Percentiles rank a stretch among this genome's conserved stretches.
Conservation (phyloP, 2,113 vertebrate genomes). For the Okapia johnstoni region DNA sequence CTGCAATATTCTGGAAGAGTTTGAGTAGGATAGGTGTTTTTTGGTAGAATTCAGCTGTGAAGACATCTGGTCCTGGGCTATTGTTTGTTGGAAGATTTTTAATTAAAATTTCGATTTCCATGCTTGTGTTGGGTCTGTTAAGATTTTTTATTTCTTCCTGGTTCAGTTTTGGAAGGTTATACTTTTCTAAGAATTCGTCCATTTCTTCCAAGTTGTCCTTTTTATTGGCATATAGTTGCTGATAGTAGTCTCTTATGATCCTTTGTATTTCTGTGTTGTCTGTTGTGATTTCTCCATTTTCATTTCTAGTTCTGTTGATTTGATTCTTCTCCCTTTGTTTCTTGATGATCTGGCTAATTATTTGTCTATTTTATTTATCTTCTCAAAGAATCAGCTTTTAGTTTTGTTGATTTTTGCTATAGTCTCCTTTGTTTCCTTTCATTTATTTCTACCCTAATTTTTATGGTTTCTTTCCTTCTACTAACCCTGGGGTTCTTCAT, state of each 20-base stretch:
- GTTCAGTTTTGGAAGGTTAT: neutral
- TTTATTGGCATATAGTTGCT: neutral
- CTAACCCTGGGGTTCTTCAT: neutral
- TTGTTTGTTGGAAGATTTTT: neutral
- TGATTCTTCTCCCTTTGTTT: neutral
- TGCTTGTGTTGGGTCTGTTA: neutral
- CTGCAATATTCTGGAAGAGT: neutral
- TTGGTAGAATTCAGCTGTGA: neutral
- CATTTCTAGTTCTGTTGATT: neutral
- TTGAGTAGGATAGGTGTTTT: neutral
- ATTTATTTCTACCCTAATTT: neutral
- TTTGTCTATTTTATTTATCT: neutral
- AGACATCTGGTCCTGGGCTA: neutral
- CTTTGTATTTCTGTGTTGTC: neutral
- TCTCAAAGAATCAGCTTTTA: neutral
- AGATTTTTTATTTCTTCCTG: neutral
- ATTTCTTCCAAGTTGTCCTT: neutral
- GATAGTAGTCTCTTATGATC: neutral
- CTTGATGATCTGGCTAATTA: neutral
- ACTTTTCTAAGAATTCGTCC: neutral
- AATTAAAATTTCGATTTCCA: rapidly evolving
- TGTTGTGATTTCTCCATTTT: neutral
- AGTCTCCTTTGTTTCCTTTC: neutral
- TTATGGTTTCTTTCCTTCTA: neutral
- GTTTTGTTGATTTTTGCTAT: neutral